Conservation (phyloP, 2,888 invertebrate species). For the Diarsia brunnea region DNA sequence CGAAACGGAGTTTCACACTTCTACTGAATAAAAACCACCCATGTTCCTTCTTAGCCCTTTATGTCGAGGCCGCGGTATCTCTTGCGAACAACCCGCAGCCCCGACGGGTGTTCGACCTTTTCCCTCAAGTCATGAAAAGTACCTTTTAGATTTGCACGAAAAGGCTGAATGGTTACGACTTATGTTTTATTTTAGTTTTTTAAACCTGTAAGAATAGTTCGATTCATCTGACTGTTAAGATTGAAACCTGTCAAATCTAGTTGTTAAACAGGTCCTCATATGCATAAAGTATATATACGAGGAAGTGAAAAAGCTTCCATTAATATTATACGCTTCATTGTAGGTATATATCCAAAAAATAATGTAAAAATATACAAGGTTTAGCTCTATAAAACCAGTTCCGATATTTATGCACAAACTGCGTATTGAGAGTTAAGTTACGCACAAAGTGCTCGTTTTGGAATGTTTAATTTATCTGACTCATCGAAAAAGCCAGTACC, state of each 20-base stretch:
- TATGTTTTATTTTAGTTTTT: not conserved
- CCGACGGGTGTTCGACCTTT: too few species aligned
- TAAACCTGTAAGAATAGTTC: not conserved
- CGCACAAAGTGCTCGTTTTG: slow-evolving; percentile 16
- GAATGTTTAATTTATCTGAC: slow-evolving; percentile 26
- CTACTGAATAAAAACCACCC: too few species aligned
- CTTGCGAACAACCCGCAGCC: too few species aligned
- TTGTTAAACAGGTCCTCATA: slow-evolving; percentile 25
- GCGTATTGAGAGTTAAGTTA: slow-evolving; percentile 29
- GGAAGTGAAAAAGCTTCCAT: slow-evolving; percentile 43
- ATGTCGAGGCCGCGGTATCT: too few species aligned
- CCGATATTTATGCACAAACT: slow-evolving; percentile 34
- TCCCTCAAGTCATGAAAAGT: too few species aligned
- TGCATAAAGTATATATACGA: slow-evolving; percentile 21
- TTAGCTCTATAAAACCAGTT: slow-evolving; percentile 47
- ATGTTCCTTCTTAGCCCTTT: too few species aligned
- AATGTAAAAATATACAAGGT: slow-evolving; percentile 45
- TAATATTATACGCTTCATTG: slow-evolving; percentile 30
- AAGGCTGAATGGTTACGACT: too few species aligned
- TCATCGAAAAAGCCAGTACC: slow-evolving; percentile 1
- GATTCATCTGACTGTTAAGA: not conserved
- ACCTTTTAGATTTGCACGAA: not conserved
- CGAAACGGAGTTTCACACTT: too few species aligned
- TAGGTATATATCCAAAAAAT: slow-evolving; percentile 31
- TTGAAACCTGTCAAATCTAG: slow-evolving; percentile 16